Evolutionary conservation across 2,888 invertebrate species (phyloP), one percentile per base, ranked within the genome.

Genomic region (Prosapia bicincta): DNA sequence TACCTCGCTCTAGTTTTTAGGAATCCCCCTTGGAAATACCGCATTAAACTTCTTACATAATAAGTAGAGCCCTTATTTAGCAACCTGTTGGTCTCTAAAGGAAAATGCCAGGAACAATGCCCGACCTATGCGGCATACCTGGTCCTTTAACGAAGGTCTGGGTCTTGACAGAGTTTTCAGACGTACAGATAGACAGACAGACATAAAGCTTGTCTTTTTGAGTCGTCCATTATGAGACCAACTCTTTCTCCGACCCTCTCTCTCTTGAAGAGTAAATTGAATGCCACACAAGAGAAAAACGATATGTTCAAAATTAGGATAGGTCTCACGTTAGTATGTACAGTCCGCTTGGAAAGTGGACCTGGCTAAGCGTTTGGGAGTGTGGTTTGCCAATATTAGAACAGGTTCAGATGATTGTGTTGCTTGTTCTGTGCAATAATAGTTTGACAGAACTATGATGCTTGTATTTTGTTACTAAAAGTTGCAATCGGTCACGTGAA

Each of bases 201-300:
- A 54, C 54, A 54, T 54, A 54, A 54, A 54, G 54, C 54, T 54
- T 54, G 54, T 54, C 54, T 54, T 54, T 54, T 38, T 54, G 20
- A 54, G 54, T 54, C 54, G 54, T 54, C 54, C 54, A 54, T 54
- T 54, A 54, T 54, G 54, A 54, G 54, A 54, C 54, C 54, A 20
- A 54, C 38, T 38, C 38, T 38, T 15, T 38, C 38, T 38, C 38
- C 13, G 10, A 13, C 38, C 13, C 38, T 38, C 38, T 38, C 38
- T 38, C 38, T 30, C 54, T 54, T 20, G 54, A 54, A 54, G 54
- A 54, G 54, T 54, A 54, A 54, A 54, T 54, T 54, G 54, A 54
- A 54, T 54, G 54, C 54, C 54, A 54, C 54, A 54, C 54, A 54
- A n/a, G 54, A 54, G 54, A 54, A 54, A 54, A 54, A 54, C 54